Base-by-base conservation (phyloP, 2,113 vertebrate species). In the Prionailurus viverrinus region DNA sequence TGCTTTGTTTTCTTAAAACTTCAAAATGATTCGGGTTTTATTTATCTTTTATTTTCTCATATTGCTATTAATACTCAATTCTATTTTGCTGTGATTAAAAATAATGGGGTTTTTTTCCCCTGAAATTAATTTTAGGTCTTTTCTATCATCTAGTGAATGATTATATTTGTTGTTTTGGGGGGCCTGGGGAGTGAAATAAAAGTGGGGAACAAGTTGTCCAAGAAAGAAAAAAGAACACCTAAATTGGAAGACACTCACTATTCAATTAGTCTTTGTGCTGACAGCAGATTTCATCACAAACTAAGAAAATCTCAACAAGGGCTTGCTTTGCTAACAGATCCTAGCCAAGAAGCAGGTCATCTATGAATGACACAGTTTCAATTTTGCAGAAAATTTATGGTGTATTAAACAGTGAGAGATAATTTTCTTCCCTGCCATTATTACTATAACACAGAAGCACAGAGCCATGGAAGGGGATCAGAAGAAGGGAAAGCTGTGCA, bases 1-100 rank as follows among this genome's bases (percentile, higher is more conserved):
- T 76, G 19, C 13, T 86, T 74, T 78, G n/a, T n/a, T 95, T 71
- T 25, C 88, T 61, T 74, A 27, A 82, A 82, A 92, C 19, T 94
- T 89, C 25, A 15, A 78, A 66, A 58, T 82, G 7, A 82, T 36
- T 89, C 10, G 31, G 1, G 21, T 91, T 95, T 93, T 71, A 25
- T 29, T 76, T 76, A 66, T 16, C 21, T 85, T 93, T 78, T 3
- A 66, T 48, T 83, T 68, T 88, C 91, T 82, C 23, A 63, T 41
- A 83, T 51, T 74, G 36, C 4, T 82, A 19, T 58, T 82, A 85
- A 36, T 48, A 82, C 1, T 63, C n/a, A 48, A 4, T 65, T 91
- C 86, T 51, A 71, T 86, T 84, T 91, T 45, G 61, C 51, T 83
- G 6, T 92, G 18, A 41, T 53, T 94, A 83, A 89, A 97, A 85